A percentile compares a stretch with the other conserved stretches of the same genome.
These are phyloP conservation scores for Sylvia borin DNA, from an alignment of 2,797 vertebrate genomes.

Conservation along the genomic window DNA sequence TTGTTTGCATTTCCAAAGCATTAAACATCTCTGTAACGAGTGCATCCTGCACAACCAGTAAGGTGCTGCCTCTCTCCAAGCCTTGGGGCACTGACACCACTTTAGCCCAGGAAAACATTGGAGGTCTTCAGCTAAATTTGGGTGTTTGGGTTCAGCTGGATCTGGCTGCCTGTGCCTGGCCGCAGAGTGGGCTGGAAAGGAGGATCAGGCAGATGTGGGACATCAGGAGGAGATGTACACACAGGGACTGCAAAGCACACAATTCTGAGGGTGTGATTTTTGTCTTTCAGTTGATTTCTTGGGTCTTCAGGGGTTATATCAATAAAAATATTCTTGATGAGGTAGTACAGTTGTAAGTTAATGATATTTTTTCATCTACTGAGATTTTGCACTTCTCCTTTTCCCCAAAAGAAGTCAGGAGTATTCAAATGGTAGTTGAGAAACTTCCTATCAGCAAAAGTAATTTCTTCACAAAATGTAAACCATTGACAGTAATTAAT, in stretches of 20 bases:
- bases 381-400: background rate
- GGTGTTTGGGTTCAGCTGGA: background rate
- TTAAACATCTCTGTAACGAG: background rate
- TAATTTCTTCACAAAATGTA: background rate
- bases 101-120: background rate
- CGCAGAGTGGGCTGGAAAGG: background rate
- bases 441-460: background rate
- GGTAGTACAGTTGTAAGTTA: background rate
- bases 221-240: accelerated
- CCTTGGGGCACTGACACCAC: background rate
- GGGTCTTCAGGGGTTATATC: background rate
- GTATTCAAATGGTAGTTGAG: background rate
- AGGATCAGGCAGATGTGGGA: background rate
- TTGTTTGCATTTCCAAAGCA: background rate
- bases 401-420: background rate
- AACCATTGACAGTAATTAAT: background rate
- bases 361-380: background rate
- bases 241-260: background rate
- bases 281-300: background rate
- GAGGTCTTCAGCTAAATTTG: background rate
- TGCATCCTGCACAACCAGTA: background rate
- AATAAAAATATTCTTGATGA: background rate
- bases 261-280: background rate
- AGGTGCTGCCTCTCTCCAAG: background rate
- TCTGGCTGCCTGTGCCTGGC: background rate